Conservation (phyloP, 1,140 invertebrate genomes). For the Zaprionus capensis region DNA sequence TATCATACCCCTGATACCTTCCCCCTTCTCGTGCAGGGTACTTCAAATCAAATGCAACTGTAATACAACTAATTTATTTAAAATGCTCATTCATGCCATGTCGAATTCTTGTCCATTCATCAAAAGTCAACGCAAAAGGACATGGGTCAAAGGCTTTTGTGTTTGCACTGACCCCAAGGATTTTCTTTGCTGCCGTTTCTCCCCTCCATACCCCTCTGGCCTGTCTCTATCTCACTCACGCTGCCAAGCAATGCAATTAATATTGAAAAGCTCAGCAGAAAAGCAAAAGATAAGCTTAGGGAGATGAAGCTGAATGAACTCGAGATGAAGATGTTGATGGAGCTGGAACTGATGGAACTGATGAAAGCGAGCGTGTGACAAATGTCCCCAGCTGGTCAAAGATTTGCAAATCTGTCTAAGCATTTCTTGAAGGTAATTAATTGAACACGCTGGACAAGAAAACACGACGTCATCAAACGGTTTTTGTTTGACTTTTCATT, state of each 20-base stretch:
- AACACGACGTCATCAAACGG: constrained; percentile 12
- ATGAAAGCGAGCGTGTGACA: constrained; percentile 79
- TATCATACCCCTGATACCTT: not conserved
- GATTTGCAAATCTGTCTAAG: constrained; percentile 65
- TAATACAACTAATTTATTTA: constrained; percentile 83
- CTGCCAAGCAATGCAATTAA: constrained; percentile 71
- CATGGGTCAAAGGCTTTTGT: constrained; percentile 72
- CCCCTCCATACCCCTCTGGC: not conserved
- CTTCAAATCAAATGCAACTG: constrained; percentile 58
- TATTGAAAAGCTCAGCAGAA: constrained; percentile 70
- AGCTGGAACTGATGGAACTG: constrained; percentile 73
- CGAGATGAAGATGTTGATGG: constrained; percentile 55
- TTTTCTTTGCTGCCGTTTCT: constrained; percentile 19
- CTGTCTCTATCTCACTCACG: constrained; percentile 23
- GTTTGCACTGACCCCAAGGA: constrained; percentile 57
- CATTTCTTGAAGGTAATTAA: constrained; percentile 68
- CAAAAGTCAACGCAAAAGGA: constrained; percentile 71
- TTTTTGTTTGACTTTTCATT: constrained; percentile 4
- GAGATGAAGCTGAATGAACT: constrained; percentile 39
- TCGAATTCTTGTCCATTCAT: constrained; percentile 77
- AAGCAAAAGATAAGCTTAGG: constrained; percentile 36
- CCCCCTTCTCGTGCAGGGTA: not conserved
- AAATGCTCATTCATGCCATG: constrained; percentile 81
- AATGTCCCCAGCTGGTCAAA: constrained; percentile 64
- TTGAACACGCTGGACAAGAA: constrained; percentile 49